Evolutionary conservation across 2,888 invertebrate species (phyloP).

Genomic region (Lobophora halterata): DNA sequence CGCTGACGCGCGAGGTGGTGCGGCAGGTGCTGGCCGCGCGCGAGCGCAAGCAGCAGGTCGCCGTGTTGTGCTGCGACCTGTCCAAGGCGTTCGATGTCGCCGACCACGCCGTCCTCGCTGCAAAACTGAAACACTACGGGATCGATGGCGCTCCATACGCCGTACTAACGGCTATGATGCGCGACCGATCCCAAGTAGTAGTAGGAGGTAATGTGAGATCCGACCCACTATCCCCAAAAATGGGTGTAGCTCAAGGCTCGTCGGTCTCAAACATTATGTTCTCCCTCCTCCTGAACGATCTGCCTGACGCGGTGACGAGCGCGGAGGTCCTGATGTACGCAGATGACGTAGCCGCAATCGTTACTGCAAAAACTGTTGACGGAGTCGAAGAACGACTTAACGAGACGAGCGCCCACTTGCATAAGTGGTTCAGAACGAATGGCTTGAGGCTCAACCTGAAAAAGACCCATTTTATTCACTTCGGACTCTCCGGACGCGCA

Average conservation of each 20-base stretch:
- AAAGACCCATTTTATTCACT: conserved; percentile 1
- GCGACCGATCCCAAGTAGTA: conserved; percentile 1
- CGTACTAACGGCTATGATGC: neutral
- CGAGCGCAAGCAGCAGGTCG: neutral
- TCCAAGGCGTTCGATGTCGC: conserved; percentile 9
- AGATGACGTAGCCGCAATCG: conserved; percentile 4
- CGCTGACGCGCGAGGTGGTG: conserved; percentile 2
- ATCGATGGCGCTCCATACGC: neutral
- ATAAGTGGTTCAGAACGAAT: neutral
- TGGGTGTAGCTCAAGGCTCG: conserved; percentile 10
- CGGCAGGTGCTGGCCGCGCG: neutral
- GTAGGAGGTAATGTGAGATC: neutral
- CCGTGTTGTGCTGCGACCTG: conserved; percentile 7
- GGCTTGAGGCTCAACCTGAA: conserved; percentile 3
- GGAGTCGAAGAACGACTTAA: neutral
- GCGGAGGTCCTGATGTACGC: conserved; percentile 9
- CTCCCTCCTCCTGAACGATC: conserved; percentile 5
- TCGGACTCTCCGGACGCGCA: too few relatives aligned
- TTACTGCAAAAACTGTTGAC: neutral
- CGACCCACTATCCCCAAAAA: neutral
- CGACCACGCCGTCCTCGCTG: conserved; percentile 1
- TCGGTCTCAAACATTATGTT: conserved; percentile 8
- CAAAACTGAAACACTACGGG: conserved; percentile 4
- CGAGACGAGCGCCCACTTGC: neutral
- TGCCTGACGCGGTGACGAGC: neutral